Conservation (phyloP, 2,113 vertebrate genomes). For the Perca fluviatilis region DNA sequence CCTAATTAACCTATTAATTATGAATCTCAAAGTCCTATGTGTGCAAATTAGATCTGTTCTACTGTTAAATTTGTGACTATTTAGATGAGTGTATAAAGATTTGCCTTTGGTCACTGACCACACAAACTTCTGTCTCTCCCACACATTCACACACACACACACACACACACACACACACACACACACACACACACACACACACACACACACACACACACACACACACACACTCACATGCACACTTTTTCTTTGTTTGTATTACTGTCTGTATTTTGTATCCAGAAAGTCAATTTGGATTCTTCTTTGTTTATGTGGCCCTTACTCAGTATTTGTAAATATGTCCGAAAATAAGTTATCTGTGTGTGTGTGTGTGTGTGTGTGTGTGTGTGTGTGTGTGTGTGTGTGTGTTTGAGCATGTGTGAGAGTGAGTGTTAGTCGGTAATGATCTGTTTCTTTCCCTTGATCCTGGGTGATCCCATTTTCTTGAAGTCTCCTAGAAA, state of each 20-base stretch:
- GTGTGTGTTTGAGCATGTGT: constrained; percentile 6
- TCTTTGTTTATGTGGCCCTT: constrained; percentile 47
- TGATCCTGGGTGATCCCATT: constrained; percentile 70
- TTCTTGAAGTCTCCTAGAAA: constrained; percentile 41
- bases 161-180: neutral
- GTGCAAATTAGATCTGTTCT: constrained; percentile 16
- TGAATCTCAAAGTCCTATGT: constrained; percentile 7
- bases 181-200: neutral
- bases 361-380: neutral
- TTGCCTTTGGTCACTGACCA: constrained; percentile 18
- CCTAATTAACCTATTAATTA: constrained; percentile 12
- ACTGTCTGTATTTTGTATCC: constrained; percentile 48
- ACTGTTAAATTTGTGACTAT: constrained; percentile 11
- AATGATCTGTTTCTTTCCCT: constrained; percentile 74
- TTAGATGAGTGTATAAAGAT: constrained; percentile 7
- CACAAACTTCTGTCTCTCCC: constrained; percentile 23
- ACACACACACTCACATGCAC: neutral
- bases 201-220: neutral
- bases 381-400: neutral
- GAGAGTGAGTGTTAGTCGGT: constrained; percentile 37
- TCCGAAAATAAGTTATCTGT: constrained; percentile 35
- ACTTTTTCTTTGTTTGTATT: constrained; percentile 41
- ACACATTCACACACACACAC: neutral
- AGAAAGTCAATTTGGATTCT: constrained; percentile 51
- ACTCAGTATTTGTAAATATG: constrained; percentile 52